Conservation (phyloP, 2,888 invertebrate species). For the Lysandra coridon region DNA sequence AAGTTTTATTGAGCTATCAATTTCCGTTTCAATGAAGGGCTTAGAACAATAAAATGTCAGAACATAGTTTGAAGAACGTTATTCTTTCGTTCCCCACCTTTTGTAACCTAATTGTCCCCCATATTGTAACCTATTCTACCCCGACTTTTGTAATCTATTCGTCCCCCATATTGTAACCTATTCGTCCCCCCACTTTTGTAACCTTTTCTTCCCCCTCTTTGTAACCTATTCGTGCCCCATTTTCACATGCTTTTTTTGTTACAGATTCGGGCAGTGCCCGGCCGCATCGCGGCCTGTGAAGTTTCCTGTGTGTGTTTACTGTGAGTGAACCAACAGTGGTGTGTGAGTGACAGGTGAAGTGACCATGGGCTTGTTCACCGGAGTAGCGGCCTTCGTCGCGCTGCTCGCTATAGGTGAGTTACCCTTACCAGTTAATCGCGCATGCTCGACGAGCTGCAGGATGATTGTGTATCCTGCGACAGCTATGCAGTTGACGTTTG, state of each 20-base stretch:
- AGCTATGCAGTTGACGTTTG: too few relatives aligned
- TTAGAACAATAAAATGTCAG: not conserved
- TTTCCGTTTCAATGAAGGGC: not conserved
- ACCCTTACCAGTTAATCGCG: not conserved
- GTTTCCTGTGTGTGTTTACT: constrained; percentile 51
- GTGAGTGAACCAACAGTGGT: constrained; percentile 65
- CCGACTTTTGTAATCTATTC: not conserved
- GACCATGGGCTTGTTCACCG: constrained; percentile 59
- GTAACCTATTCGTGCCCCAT: not conserved
- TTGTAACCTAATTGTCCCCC: not conserved
- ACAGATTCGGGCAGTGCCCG: constrained; percentile 72
- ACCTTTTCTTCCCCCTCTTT: not conserved
- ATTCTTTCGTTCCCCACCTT: not conserved
- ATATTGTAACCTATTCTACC: not conserved
- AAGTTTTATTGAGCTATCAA: not conserved
- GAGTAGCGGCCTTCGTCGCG: constrained; percentile 69
- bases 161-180: not conserved
- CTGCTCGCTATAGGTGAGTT: constrained; percentile 69
- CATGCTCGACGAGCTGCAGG: not conserved
- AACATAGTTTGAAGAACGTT: not conserved
- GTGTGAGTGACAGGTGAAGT: constrained; percentile 56
- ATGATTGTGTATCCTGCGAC: too few relatives aligned
- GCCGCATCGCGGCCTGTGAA: constrained; percentile 69
- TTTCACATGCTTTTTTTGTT: constrained; percentile 49
- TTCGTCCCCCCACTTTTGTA: not conserved